Conservation (phyloP, 2,888 invertebrate genomes). For the Drosophila parthenogenetica region DNA sequence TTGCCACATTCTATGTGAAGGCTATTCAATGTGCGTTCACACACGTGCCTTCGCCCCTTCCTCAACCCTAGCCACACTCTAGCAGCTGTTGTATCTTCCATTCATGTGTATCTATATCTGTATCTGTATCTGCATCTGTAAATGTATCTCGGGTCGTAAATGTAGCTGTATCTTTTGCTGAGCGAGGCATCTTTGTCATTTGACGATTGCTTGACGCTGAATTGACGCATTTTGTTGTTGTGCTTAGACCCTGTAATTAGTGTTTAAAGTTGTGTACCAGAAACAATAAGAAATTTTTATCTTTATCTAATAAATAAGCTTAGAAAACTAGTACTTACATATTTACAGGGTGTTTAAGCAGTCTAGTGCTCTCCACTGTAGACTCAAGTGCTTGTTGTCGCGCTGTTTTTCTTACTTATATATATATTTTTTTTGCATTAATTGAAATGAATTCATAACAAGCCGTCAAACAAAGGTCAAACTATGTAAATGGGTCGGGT, state of each 20-base stretch:
- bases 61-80: background rate
- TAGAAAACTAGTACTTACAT: no score
- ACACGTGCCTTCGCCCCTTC: constrained; percentile 22
- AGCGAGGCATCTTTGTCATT: constrained; percentile 50
- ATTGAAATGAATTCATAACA: constrained; percentile 76
- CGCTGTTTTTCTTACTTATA: constrained; percentile 30
- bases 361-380: background rate
- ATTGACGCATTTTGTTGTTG: constrained; percentile 53
- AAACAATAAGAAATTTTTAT: no score
- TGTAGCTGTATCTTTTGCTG: constrained; percentile 31
- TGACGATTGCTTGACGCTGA: constrained; percentile 49
- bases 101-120: constrained; percentile 20
- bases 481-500: constrained; percentile 68
- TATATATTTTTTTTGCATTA: constrained; percentile 61
- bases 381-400: constrained; percentile 5
- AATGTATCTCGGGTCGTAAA: constrained; percentile 6
- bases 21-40: constrained; percentile 26
- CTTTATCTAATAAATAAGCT: no score
- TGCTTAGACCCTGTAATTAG: background rate
- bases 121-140: constrained; percentile 26
- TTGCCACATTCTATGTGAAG: constrained; percentile 23
- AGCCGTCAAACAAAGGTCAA: constrained; percentile 63
- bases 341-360: background rate
- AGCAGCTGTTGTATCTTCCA: constrained; percentile 18
- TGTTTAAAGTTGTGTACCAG: background rate